Evolutionary conservation across 2,113 vertebrate species (phyloP).

Genomic region (Taxidea taxus): DNA sequence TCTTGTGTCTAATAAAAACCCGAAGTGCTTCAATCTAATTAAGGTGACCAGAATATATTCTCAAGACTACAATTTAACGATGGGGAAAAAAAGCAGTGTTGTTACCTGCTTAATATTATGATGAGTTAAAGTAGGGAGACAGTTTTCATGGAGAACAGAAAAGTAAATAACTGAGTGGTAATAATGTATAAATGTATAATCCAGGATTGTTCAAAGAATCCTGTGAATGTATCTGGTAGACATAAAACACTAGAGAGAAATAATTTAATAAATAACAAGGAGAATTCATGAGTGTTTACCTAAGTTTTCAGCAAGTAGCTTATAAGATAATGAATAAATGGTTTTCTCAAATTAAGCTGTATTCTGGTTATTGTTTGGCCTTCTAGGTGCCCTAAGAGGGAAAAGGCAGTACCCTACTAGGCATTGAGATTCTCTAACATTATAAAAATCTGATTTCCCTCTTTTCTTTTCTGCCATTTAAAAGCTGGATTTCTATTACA

Average conservation of each 20-base stretch:
- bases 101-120: background rate
- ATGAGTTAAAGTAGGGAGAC: background rate
- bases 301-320: background rate
- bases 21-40: constrained; percentile 1
- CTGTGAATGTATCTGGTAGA: background rate
- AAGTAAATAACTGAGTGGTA: background rate
- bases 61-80: background rate
- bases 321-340: background rate
- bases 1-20: constrained; percentile 37
- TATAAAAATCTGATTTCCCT: background rate
- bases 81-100: background rate
- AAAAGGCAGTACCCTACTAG: background rate
- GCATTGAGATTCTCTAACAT: background rate
- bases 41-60: constrained; percentile 15
- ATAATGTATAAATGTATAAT: background rate
- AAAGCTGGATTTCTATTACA: background rate
- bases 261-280: background rate
- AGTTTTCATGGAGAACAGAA: background rate
- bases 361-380: background rate
- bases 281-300: background rate
- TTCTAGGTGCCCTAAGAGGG: background rate
- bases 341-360: background rate
- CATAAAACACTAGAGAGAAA: background rate
- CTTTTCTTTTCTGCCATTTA: background rate
- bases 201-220: background rate